Percentiles rank a stretch among this genome's conserved stretches.
phyloP scores from a whole-genome alignment of 2,113 vertebrate species.

The Anolis sagrei region DNA sequence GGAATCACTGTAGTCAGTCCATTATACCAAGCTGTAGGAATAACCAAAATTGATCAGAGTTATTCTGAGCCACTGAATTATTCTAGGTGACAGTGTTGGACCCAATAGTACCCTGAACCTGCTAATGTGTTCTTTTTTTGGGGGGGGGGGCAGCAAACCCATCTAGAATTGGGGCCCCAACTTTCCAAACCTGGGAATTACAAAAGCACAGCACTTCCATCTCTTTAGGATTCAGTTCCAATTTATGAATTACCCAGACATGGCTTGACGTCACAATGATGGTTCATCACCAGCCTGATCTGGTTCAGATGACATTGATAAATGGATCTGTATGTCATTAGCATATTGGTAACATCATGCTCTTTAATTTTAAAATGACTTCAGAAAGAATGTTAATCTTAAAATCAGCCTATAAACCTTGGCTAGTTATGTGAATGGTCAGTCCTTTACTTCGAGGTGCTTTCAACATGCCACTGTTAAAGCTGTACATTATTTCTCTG shows the following conservation, averaged over 20 bases:
- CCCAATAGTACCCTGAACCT: background rate
- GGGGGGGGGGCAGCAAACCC: background rate
- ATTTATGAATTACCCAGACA: background rate
- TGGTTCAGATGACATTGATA: background rate
- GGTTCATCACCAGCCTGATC: background rate
- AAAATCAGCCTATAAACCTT: background rate
- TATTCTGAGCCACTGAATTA: no score
- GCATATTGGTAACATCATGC: background rate
- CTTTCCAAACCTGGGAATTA: no score
- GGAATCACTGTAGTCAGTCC: background rate
- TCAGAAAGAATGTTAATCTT: background rate
- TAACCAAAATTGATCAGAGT: background rate
- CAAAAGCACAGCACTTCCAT: background rate
- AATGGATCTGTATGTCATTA: background rate
- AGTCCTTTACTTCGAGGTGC: background rate
- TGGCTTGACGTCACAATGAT: background rate
- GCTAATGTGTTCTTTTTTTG: background rate
- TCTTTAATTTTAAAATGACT: no score
- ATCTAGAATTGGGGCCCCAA: background rate
- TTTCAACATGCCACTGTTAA: background rate
- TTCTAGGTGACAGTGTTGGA: no score
- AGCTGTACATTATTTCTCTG: background rate
- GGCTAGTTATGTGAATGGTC: background rate
- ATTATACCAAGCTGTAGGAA: background rate
- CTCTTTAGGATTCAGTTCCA: background rate